Conservation (phyloP, 2,888 invertebrate species). For the Cantharis nigra region DNA sequence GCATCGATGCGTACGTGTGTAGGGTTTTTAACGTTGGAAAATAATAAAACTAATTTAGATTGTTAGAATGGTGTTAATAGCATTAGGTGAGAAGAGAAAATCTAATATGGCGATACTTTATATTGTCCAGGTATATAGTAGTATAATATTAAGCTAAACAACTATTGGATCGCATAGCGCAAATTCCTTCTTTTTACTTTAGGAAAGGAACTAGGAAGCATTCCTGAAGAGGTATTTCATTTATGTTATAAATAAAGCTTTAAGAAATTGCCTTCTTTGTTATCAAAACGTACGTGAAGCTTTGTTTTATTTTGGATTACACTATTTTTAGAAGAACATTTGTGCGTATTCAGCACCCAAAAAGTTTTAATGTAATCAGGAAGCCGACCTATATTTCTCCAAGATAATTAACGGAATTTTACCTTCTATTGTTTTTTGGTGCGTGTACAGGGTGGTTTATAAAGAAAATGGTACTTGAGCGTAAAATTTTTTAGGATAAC, state of each 20-base stretch:
- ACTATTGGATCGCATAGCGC: constrained; percentile 24
- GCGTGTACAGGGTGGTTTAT: not conserved
- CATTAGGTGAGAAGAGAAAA: not conserved
- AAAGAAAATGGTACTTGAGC: not conserved
- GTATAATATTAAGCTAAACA: constrained; percentile 17
- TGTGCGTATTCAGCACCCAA: not conserved
- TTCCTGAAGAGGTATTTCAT: constrained; percentile 26
- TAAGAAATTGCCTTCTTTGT: constrained; percentile 29
- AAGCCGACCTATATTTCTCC: not conserved
- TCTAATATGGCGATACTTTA: not conserved
- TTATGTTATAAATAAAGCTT: constrained; percentile 25
- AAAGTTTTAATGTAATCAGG: not conserved
- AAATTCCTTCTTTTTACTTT: constrained; percentile 23
- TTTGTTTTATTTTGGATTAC: constrained; percentile 3
- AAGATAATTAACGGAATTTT: not conserved
- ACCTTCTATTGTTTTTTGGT: not conserved
- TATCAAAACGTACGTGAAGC: constrained; percentile 3
- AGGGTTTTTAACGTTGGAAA: no score
- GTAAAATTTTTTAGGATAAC: not conserved
- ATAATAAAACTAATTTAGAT: not conserved
- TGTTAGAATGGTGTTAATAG: not conserved
- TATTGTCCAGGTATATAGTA: constrained; percentile 11
- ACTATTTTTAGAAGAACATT: constrained; percentile 8
- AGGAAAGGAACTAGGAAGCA: constrained; percentile 16
- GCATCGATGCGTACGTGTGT: no score